phyloP scores from a whole-genome alignment of 1,140 invertebrate genomes.

The Grapholita molesta region DNA sequence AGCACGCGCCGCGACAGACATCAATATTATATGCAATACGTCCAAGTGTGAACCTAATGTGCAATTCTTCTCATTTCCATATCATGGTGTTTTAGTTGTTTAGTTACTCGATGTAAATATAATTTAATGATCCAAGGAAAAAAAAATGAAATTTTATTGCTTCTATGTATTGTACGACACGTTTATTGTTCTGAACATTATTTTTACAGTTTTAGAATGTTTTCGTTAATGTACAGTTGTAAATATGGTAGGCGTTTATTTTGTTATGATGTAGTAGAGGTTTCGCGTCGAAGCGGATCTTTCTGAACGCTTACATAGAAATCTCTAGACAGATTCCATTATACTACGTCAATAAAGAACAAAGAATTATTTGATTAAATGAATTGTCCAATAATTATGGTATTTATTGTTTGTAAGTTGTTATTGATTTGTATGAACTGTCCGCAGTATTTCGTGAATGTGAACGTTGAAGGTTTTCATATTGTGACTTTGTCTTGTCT shows the following conservation, averaged over 20 bases:
- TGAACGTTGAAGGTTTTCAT: conserved; percentile 67
- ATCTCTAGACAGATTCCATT: conserved; percentile 21
- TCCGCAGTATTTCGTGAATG: conserved; percentile 66
- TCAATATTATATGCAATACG: conserved; percentile 52
- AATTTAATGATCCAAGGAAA: conserved; percentile 64
- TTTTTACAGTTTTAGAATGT: conserved; percentile 58
- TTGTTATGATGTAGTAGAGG: conserved; percentile 52
- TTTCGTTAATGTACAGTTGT: conserved; percentile 76
- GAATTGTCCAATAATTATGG: conserved; percentile 68
- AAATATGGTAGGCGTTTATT: conserved; percentile 73
- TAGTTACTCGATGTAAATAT: conserved; percentile 72
- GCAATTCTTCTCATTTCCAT: conserved; percentile 75
- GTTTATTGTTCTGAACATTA: conserved; percentile 69
- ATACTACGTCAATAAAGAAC: conserved; percentile 29
- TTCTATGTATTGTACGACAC: conserved; percentile 44
- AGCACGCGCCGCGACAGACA: conserved; percentile 29
- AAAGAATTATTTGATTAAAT: conserved; percentile 62
- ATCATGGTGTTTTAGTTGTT: conserved; percentile 68
- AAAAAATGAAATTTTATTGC: conserved; percentile 63
- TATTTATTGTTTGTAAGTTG: conserved; percentile 74
- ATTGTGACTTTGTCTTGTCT: conserved; percentile 73
- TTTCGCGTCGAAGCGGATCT: background rate
- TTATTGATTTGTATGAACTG: conserved; percentile 66
- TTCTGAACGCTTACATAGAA: conserved; percentile 9
- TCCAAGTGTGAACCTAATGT: conserved; percentile 68